These are phyloP conservation scores for Oxystoma pomonae DNA, from an alignment of 2,888 invertebrate genomes.

Conservation along the genomic window DNA sequence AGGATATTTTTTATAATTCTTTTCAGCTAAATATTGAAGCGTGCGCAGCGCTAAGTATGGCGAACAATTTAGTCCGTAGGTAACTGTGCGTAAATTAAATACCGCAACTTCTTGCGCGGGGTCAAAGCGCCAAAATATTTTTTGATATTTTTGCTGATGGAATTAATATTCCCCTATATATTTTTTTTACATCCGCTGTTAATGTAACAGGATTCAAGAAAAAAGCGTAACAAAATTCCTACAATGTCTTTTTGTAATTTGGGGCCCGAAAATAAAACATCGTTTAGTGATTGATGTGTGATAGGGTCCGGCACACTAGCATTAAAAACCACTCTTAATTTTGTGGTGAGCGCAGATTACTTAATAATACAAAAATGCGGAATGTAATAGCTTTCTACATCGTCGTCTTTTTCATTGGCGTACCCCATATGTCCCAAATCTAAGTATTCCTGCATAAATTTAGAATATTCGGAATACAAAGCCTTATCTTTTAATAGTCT, in stretches of 20 bases:
- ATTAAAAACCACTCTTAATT: background rate
- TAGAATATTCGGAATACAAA: background rate
- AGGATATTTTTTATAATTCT: background rate
- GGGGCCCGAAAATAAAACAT: background rate
- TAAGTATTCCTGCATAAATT: constrained; percentile 1
- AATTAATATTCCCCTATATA: background rate
- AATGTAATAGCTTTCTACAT: background rate
- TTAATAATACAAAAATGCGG: constrained; percentile 1
- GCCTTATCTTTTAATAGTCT: background rate
- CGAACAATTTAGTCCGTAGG: background rate
- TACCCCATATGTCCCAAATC: constrained; percentile 1
- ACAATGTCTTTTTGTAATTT: constrained; percentile 2
- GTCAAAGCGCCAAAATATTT: constrained; percentile 4
- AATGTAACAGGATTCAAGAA: background rate
- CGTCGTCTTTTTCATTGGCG: background rate
- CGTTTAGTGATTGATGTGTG: background rate
- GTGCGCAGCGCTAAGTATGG: background rate
- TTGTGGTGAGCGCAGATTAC: background rate
- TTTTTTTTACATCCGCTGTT: background rate
- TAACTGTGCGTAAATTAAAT: background rate
- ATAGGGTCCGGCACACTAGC: background rate
- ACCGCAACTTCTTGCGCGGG: background rate
- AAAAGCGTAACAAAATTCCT: background rate
- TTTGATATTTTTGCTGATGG: background rate
- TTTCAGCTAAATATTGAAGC: background rate